Evolutionary conservation across 2,888 invertebrate genomes (phyloP), one percentile per base, ranked within the genome.

Genomic region (Eucriotettix oculatus): DNA sequence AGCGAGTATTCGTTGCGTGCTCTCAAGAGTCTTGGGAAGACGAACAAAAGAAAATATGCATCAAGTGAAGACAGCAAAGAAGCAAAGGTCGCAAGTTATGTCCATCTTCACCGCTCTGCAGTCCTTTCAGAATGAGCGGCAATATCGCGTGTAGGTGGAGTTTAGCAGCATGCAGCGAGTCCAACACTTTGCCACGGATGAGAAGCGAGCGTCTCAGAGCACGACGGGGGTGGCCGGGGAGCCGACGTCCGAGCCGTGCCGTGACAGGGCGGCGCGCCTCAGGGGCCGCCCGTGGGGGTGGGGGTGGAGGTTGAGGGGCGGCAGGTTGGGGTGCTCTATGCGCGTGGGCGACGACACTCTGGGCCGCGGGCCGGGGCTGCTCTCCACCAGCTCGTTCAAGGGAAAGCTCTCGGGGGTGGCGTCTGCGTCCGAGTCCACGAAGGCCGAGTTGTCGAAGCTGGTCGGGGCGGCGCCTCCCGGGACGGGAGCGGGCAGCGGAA

Each of bases 371-470:
- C 70, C 42, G 10, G 54, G 79, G 40, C 55, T 58, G 57, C 63
- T 44, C 63, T 60, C 61, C 41, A 59, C 42, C 60, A 61, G 54
- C 57, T 65, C 61, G 42, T 54, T 62, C 40, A 65, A 60, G 42
- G 59, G 62, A 52, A 61, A 62, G 61, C 65, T 63, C 60, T 59
- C 63, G 54, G 42, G 57, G 17, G 56, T 84, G 1, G 86, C 85
- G 7, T 87, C 85, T 68, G 89, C 89, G 66, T 90, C 90, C 57
- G 87, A 87, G 71, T 87, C 87, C 71, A 87, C 84, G 71, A 87
- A 87, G 42, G 86, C 84, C 60, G 84, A 84, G 69, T 89, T 89
- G 71, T 85, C 84, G 70, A 84, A 84, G 60, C 65, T 66, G 53
- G 58, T 59, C 1, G 62, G 62, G 3, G 59, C 42, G 72, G 71